A percentile compares a stretch with the other conserved stretches of the same genome.
These are phyloP conservation scores for Peromyscus eremicus DNA, from an alignment of 2,797 vertebrate species.

Conservation along the genomic window DNA sequence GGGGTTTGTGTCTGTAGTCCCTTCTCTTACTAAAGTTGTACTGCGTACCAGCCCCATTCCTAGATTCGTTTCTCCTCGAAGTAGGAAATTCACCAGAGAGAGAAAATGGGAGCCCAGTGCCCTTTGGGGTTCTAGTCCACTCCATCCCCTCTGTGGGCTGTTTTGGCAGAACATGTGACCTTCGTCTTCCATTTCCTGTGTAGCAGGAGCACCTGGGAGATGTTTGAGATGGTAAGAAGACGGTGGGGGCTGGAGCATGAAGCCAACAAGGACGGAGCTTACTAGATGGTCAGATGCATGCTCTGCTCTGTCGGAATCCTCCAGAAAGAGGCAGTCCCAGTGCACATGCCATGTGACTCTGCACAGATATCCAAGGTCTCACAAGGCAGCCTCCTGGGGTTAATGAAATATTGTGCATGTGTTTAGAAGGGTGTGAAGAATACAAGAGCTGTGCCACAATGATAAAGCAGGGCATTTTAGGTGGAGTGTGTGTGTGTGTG, in stretches of 20 bases:
- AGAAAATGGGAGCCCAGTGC: not conserved
- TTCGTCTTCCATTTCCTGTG: not conserved
- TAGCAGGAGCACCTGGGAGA: not conserved
- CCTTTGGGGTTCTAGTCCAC: not conserved
- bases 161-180: not conserved
- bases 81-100: not conserved
- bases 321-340: slow-evolving; percentile 32
- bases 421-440: slow-evolving; percentile 62
- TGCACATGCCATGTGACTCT: not conserved
- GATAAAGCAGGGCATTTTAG: not conserved
- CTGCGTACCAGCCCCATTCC: fast-evolving
- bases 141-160: fast-evolving
- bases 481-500: not conserved
- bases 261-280: not conserved
- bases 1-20: not conserved
- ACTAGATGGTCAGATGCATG: not conserved
- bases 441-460: not conserved
- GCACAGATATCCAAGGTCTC: slow-evolving; percentile 23
- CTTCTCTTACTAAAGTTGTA: not conserved
- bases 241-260: not conserved
- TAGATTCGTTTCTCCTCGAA: not conserved
- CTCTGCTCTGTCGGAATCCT: not conserved
- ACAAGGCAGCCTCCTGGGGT: slow-evolving; percentile 57
- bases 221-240: not conserved
- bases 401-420: slow-evolving; percentile 51